Evolutionary conservation across 2,797 vertebrate genomes (phyloP).

Genomic region (Galago senegalensis): DNA sequence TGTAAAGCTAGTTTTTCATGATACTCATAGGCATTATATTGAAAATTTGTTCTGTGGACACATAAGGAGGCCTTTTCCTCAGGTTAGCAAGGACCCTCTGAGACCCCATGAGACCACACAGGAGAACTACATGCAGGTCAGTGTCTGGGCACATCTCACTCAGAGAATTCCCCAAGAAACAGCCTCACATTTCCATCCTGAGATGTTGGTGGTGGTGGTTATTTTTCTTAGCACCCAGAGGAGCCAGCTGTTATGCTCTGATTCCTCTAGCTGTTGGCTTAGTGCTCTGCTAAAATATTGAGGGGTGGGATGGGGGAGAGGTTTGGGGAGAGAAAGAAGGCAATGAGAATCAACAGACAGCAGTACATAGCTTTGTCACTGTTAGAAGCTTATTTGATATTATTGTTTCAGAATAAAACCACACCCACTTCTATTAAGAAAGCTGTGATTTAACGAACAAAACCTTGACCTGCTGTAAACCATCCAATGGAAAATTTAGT

Average conservation of each 20-base stretch:
- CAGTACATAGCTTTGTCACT: not conserved
- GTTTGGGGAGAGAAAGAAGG: slow-evolving; percentile 5
- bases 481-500: slow-evolving; percentile 50
- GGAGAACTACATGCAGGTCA: not conserved
- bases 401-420: slow-evolving; percentile 60
- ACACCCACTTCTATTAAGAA: slow-evolving; percentile 75
- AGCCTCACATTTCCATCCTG: not conserved
- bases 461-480: slow-evolving; percentile 67
- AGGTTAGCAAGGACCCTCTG: not conserved
- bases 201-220: not conserved
- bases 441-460: slow-evolving; percentile 60
- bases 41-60: slow-evolving; percentile 21
- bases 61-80: not conserved
- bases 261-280: not conserved
- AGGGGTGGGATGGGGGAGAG: slow-evolving; percentile 5
- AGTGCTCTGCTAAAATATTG: slow-evolving; percentile 22
- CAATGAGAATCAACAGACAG: not conserved
- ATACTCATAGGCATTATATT: not conserved
- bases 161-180: not conserved
- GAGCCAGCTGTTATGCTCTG: not conserved
- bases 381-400: slow-evolving; percentile 45
- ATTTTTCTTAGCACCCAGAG: not conserved
- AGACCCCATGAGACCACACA: not conserved
- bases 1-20: not conserved
- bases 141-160: not conserved